A percentile compares a stretch with the other conserved stretches of the same genome.
Evolutionary conservation across 2,888 invertebrate genomes (phyloP).

Genomic region (Hemistola chrysoprasaria): DNA sequence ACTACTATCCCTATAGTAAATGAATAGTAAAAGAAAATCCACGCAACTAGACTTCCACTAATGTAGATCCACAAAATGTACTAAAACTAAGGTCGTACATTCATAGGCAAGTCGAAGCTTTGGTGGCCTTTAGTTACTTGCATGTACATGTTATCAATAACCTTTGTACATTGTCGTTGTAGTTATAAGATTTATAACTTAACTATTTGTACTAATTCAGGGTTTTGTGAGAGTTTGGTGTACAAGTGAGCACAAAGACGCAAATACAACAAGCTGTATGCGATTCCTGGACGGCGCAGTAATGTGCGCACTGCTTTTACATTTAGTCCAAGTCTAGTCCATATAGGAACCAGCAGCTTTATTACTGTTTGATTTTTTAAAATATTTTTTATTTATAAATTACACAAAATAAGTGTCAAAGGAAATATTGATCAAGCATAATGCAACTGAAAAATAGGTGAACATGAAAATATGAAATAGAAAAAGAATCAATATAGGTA

Average conservation of each 20-base stretch:
- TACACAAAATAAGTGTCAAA: too few relatives aligned
- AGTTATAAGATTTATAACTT: slow-evolving; percentile 37
- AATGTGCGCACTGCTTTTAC: slow-evolving; percentile 75
- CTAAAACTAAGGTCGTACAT: slow-evolving; percentile 4
- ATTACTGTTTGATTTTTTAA: too few relatives aligned
- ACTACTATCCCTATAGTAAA: too few relatives aligned
- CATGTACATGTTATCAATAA: slow-evolving; percentile 55
- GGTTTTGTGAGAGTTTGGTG: slow-evolving; percentile 46
- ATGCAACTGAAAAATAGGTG: too few relatives aligned
- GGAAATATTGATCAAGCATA: too few relatives aligned
- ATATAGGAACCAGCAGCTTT: too few relatives aligned
- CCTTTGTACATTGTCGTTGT: slow-evolving; percentile 44
- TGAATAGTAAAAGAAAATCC: neutral
- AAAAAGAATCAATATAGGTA: too few relatives aligned
- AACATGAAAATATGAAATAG: too few relatives aligned
- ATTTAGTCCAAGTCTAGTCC: slow-evolving; percentile 67
- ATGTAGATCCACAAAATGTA: slow-evolving; percentile 7
- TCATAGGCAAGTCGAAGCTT: slow-evolving; percentile 33
- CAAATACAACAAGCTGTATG: slow-evolving; percentile 79
- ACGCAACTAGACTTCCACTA: slow-evolving; percentile 1
- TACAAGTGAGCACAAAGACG: slow-evolving; percentile 67
- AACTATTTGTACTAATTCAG: slow-evolving; percentile 47
- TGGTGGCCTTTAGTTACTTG: slow-evolving; percentile 42
- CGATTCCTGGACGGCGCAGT: slow-evolving; percentile 57
- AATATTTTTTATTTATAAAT: too few relatives aligned